Conservation (phyloP, 2,888 invertebrate genomes). For the Magallana nippona region DNA sequence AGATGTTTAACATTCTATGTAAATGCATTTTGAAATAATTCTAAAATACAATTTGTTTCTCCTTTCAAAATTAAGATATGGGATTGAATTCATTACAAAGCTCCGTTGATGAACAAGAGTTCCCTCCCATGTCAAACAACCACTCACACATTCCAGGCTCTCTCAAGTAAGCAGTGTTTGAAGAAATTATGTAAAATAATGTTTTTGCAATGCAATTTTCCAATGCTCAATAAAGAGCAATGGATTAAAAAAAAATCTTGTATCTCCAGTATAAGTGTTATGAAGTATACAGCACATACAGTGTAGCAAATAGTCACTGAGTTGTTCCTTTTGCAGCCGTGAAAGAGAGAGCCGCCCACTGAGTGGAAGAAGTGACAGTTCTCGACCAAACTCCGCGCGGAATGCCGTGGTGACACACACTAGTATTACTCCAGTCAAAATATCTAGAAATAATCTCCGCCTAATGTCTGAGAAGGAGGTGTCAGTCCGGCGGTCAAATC, state of each 20-base stretch:
- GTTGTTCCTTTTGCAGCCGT: conserved; percentile 1
- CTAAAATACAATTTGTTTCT: not conserved
- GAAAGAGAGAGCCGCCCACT: conserved; percentile 42
- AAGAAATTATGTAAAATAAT: not conserved
- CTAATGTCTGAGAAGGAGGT: conserved; percentile 77
- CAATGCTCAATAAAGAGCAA: not conserved
- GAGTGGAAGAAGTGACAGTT: conserved; percentile 48
- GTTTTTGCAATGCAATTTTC: not conserved
- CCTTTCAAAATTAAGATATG: conserved; percentile 40
- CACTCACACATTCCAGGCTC: conserved; percentile 36
- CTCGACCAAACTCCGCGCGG: conserved; percentile 59
- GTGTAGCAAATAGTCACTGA: not conserved
- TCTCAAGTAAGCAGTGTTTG: not conserved
- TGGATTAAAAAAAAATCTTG: not conserved
- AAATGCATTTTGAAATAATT: not conserved
- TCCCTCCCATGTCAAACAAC: conserved; percentile 34
- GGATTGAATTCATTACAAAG: conserved; percentile 59
- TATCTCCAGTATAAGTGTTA: no score
- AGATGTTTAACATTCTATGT: no score
- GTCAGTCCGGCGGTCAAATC: conserved; percentile 72
- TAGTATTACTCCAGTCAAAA: conserved; percentile 73
- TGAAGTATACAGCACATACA: no score
- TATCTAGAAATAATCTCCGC: conserved; percentile 77
- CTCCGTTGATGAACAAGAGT: conserved; percentile 55
- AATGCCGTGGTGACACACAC: conserved; percentile 53